phyloP scores from a whole-genome alignment of 37 sponge, comb jelly and placozoan species.

The Cladorhizidae sp. region DNA sequence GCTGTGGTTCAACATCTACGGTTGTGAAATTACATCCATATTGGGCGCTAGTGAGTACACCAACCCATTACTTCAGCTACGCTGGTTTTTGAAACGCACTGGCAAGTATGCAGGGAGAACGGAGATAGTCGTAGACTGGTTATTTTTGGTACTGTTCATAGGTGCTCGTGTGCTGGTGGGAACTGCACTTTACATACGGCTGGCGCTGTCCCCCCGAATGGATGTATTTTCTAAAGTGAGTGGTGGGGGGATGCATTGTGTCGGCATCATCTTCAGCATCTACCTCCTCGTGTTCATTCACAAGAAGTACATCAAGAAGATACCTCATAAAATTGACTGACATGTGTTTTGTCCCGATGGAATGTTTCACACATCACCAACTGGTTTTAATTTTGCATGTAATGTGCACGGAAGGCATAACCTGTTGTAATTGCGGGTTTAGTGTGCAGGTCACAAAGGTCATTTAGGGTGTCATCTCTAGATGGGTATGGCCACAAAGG shows the following conservation, averaged over 20 bases:
- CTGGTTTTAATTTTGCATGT: no score
- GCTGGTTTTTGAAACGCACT: constrained; percentile 69
- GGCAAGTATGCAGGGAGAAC: constrained; percentile 26
- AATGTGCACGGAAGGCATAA: no score
- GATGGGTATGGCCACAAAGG: no score
- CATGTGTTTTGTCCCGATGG: no score
- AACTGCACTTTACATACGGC: constrained; percentile 7
- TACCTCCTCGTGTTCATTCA: constrained; percentile 40
- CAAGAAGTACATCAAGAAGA: constrained; percentile 12
- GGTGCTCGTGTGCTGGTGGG: constrained; percentile 50
- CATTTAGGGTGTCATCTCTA: no score
- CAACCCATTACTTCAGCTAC: constrained; percentile 70
- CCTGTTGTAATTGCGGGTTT: no score
- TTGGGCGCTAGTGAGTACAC: constrained; percentile 73
- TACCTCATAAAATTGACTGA: constrained; percentile 4
- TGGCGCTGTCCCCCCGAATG: constrained; percentile 13
- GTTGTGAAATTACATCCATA: constrained; percentile 57
- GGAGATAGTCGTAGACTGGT: constrained; percentile 34
- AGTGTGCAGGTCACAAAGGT: no score
- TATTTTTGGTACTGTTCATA: constrained; percentile 38
- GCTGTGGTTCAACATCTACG: constrained; percentile 46
- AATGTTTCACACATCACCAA: no score
- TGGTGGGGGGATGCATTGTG: constrained; percentile 27
- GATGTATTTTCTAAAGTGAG: constrained; percentile 33
- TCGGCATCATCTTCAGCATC: constrained; percentile 56